Evolutionary conservation across 2,113 vertebrate species (phyloP), one percentile per base, ranked within the genome.

Genomic region (Rhynchomys soricoides): DNA sequence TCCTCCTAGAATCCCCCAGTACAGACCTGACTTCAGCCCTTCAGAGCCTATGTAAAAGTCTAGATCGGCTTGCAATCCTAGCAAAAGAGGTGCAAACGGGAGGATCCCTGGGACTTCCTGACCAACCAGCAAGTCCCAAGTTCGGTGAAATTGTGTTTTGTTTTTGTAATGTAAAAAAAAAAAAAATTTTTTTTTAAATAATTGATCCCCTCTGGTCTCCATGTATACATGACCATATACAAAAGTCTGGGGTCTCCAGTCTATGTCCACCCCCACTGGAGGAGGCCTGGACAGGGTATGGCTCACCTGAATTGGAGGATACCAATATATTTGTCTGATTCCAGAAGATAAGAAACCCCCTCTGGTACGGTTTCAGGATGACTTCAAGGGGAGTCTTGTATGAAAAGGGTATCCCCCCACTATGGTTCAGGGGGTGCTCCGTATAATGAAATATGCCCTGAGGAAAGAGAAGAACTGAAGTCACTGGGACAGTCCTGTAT

Each of bases 331-430:
- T 87, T 0, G 21, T 59, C 11, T 73, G 26, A 6, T 0, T 55
- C 97, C 97, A 98, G 11, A 97, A 24, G 85, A 97, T 13, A 13
- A 98, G 59, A 5, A 97, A 57, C 19, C 97, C 97, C 3, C 57
- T 94, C 66, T 92, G 97, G 34, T 92, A 87, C 0, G 97, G 87
- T 43, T 12, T 1, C 0, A 57, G 5, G 48, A 95, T 1, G 79
- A 96, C 2, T 0, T 95, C 13, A 0, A 96, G 50, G 0, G 3
- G 7, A 0, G 2, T 34, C 0, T 7, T 71, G 66, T 96, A 96
- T n/a, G 31, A 12, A 22, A 98, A 98, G 24, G 90, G 5, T 29
- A 93, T 10, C 55, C 96, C 96, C 0, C 31, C 8, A 12, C 37
- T 95, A 19, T 1, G 22, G 82, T 95, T 82, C 43, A 96, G 52